Conservation (phyloP, 2,113 vertebrate genomes). For the Menura novaehollandiae region DNA sequence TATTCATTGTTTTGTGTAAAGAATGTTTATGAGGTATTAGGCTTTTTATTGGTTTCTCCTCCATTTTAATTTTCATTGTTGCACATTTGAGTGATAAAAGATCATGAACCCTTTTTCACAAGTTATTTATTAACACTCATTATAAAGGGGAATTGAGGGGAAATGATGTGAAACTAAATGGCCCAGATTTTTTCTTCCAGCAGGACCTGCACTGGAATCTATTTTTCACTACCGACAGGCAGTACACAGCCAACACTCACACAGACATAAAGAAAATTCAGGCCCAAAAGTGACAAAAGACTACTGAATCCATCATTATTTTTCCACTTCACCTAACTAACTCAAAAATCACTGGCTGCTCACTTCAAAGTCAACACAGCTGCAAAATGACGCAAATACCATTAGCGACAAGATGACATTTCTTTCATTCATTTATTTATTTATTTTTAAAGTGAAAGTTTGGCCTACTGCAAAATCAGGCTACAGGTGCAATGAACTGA, state of each 20-base stretch:
- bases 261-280: background rate
- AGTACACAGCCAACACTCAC: background rate
- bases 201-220: background rate
- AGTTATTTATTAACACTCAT: background rate
- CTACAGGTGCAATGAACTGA: constrained; percentile 57
- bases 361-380: constrained; percentile 55
- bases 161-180: background rate
- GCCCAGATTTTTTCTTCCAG: background rate
- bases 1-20: background rate
- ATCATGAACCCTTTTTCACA: background rate
- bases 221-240: background rate
- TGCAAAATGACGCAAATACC: constrained; percentile 41
- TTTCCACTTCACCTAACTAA: constrained; percentile 67
- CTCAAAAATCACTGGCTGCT: constrained; percentile 31
- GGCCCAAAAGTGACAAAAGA: constrained; percentile 34
- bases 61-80: background rate
- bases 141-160: background rate
- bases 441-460: background rate
- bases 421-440: background rate
- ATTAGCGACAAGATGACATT: background rate
- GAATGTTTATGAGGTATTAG: background rate
- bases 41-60: background rate
- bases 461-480: background rate
- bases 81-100: background rate
- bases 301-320: constrained; percentile 54